Evolutionary conservation across 92 coral and sea anemone genomes (phyloP).

Genomic region (Parazoanthus darwini): DNA sequence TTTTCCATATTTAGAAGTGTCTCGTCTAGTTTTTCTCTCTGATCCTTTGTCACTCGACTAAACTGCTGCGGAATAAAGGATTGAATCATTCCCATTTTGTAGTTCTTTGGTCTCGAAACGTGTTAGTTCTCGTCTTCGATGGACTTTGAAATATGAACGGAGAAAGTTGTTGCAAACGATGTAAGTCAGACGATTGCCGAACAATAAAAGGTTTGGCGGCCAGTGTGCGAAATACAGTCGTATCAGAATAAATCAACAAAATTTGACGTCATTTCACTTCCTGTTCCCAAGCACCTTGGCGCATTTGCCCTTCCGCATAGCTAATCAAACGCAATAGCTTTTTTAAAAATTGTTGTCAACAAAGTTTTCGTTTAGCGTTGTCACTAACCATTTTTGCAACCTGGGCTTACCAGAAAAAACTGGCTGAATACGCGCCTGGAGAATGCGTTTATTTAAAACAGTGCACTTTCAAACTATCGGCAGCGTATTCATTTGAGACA

Average conservation of each 20-base stretch:
- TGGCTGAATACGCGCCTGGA: too few species aligned
- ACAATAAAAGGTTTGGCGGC: background rate
- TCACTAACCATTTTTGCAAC: too few species aligned
- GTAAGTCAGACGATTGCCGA: background rate
- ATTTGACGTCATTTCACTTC: background rate
- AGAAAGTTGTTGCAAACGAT: background rate
- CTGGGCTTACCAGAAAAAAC: too few species aligned
- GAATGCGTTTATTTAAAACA: too few species aligned
- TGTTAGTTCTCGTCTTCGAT: background rate
- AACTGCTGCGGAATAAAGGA: background rate
- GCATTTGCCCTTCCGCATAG: too few species aligned
- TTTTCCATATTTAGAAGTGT: slow-evolving; percentile 26
- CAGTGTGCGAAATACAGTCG: background rate
- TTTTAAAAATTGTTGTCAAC: too few species aligned
- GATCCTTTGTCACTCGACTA: background rate
- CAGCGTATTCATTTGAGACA: too few species aligned
- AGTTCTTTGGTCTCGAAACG: background rate
- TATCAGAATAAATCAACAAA: background rate
- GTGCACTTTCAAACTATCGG: too few species aligned
- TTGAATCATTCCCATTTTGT: background rate
- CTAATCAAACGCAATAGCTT: too few species aligned
- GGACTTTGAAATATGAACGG: background rate
- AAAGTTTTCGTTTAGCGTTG: too few species aligned
- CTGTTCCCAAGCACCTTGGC: too few species aligned
- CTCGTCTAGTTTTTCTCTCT: slow-evolving; percentile 27